Conservation (phyloP, 2,797 vertebrate species). For the Lophura swinhoii region DNA sequence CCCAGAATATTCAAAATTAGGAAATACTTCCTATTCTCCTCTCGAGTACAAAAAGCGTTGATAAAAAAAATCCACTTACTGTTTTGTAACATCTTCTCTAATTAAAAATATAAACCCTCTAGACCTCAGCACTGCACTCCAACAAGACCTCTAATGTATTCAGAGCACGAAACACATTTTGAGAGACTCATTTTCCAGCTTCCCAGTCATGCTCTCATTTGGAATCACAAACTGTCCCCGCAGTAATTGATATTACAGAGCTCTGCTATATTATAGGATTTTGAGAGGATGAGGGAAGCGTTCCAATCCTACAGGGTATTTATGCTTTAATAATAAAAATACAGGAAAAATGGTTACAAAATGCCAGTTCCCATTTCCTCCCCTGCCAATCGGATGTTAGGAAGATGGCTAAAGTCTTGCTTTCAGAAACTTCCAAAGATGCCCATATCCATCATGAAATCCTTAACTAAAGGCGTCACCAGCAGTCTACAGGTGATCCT, state of each 20-base stretch:
- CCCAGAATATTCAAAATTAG: neutral
- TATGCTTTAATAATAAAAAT: constrained; percentile 4
- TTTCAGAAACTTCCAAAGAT: constrained; percentile 28
- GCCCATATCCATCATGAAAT: neutral
- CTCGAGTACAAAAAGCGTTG: neutral
- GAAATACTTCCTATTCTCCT: constrained; percentile 5
- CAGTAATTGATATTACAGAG: constrained; percentile 33
- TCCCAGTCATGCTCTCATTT: constrained; percentile 22
- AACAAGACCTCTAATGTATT: constrained; percentile 5
- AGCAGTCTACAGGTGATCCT: neutral
- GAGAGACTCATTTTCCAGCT: neutral
- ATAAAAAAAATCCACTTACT: neutral
- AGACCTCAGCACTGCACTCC: neutral
- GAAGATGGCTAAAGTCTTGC: neutral
- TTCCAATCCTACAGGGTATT: neutral
- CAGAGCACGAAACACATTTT: constrained; percentile 9
- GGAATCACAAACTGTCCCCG: neutral
- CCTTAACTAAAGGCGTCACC: neutral
- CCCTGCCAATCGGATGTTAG: neutral
- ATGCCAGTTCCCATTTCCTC: neutral
- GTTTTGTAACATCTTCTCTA: neutral
- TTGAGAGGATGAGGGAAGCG: neutral
- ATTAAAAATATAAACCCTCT: neutral
- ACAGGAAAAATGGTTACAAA: neutral
- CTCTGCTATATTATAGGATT: neutral